phyloP scores from a whole-genome alignment of 1,140 invertebrate genomes.

The Lepidurus arcticus region DNA sequence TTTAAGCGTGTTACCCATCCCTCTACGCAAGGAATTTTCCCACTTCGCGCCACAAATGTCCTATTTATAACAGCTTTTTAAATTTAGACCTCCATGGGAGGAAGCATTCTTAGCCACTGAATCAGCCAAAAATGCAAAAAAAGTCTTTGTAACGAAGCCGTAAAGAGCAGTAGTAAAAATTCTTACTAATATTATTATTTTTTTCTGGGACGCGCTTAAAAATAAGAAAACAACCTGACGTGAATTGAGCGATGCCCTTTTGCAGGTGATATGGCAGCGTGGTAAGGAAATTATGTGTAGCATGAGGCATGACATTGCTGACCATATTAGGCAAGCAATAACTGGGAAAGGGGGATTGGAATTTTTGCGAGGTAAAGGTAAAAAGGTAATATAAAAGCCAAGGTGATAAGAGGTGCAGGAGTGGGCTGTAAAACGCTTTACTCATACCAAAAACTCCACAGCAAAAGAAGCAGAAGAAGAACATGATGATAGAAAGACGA shows the following conservation, averaged over 20 bases:
- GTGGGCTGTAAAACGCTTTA: slow-evolving; percentile 14
- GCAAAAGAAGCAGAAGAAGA: not conserved
- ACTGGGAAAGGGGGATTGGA: slow-evolving; percentile 14
- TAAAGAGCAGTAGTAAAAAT: too few species aligned
- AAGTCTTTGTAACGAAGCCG: too few species aligned
- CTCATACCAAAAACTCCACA: not conserved
- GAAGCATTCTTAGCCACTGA: not conserved
- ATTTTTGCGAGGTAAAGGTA: slow-evolving; percentile 9
- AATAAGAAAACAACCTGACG: too few species aligned
- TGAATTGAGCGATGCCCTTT: not conserved
- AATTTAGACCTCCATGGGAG: not conserved
- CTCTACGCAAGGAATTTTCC: not conserved
- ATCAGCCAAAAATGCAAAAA: not conserved
- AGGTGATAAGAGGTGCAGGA: slow-evolving; percentile 13
- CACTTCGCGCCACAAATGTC: not conserved
- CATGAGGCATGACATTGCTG: slow-evolving; percentile 4
- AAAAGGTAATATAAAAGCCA: slow-evolving; percentile 15
- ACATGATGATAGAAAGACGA: not conserved
- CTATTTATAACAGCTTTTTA: slow-evolving; percentile 11
- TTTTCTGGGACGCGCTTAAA: too few species aligned
- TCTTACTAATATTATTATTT: too few species aligned
- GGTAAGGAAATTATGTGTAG: not conserved
- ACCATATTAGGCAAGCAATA: slow-evolving; percentile 16
- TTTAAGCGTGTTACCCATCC: not conserved
- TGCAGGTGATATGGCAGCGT: not conserved